A percentile compares a stretch with the other conserved stretches of the same genome.
phyloP scores from a whole-genome alignment of 2,113 vertebrate genomes.

The Pelmatolapia mariae region DNA sequence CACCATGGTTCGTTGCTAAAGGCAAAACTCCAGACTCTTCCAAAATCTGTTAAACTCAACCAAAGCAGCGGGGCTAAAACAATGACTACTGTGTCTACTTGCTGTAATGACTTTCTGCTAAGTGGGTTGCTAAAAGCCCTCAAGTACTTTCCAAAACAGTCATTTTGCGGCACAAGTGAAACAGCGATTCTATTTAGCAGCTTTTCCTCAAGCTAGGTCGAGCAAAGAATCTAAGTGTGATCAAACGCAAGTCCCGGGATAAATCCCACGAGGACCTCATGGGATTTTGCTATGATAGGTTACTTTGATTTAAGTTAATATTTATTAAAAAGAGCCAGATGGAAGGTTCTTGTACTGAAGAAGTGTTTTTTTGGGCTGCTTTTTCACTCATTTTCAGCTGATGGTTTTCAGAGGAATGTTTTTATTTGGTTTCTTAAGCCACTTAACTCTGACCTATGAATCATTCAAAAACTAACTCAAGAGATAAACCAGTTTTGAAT shows the following conservation, averaged over 20 bases:
- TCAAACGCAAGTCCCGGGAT: conserved; percentile 26
- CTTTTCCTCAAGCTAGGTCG: conserved; percentile 23
- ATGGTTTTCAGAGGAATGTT: background rate
- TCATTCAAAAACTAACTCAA: background rate
- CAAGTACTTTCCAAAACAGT: conserved; percentile 48
- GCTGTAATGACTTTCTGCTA: conserved; percentile 23
- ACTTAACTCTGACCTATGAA: background rate
- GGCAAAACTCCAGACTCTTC: conserved; percentile 6
- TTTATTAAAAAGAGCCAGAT: background rate
- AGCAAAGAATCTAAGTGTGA: conserved; percentile 24
- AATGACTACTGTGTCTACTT: conserved; percentile 46
- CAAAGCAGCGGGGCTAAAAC: conserved; percentile 7
- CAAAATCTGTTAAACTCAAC: conserved; percentile 9
- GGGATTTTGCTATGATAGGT: background rate
- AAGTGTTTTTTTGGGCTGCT: accelerated
- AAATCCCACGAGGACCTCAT: conserved; percentile 45
- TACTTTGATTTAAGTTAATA: background rate
- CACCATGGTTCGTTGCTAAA: conserved; percentile 1
- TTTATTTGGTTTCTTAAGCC: background rate
- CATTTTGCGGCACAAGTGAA: conserved; percentile 17
- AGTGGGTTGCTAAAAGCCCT: conserved; percentile 39
- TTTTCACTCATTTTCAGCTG: background rate
- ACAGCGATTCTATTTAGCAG: conserved; percentile 27
- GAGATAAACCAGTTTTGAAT: background rate
- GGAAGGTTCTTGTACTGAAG: background rate